A percentile compares a stretch with the other conserved stretches of the same genome.
Conservation (phyloP, 2,113 vertebrate species). For the Brienomyrus longianalis region DNA sequence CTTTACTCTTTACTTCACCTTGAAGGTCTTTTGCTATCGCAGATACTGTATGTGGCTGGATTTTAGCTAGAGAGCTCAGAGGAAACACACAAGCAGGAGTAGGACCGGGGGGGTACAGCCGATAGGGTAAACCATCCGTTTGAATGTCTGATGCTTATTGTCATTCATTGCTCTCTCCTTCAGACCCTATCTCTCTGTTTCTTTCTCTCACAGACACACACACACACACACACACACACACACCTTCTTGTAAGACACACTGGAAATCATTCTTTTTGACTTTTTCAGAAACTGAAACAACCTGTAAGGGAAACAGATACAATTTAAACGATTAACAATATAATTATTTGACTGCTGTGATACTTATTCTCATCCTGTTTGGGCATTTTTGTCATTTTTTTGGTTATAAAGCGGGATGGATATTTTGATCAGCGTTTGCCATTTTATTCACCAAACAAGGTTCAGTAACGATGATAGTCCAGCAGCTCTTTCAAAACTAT, state of each 20-base stretch:
- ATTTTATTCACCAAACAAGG: background rate
- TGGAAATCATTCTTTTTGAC: background rate
- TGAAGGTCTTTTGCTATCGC: background rate
- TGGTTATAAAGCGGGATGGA: background rate
- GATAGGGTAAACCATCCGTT: background rate
- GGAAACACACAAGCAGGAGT: background rate
- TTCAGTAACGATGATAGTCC: background rate
- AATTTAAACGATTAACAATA: background rate
- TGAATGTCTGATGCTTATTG: background rate
- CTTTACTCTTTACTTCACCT: background rate
- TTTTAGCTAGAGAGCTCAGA: background rate
- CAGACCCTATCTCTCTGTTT: background rate
- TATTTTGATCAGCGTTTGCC: background rate
- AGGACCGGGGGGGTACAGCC: background rate
- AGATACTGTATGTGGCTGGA: background rate
- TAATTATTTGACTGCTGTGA: background rate
- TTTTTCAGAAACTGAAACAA: background rate
- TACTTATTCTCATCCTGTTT: background rate
- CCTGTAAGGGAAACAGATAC: background rate
- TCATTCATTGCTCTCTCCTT: background rate
- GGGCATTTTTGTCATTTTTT: background rate
- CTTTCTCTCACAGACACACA: background rate
- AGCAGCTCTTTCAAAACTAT: background rate
- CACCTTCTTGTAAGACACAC: background rate
- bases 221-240: background rate